Percentiles rank a stretch among this genome's conserved stretches.
These are phyloP conservation scores for Microcebus tavaratra DNA, from an alignment of 2,113 vertebrate species.

Conservation along the genomic window DNA sequence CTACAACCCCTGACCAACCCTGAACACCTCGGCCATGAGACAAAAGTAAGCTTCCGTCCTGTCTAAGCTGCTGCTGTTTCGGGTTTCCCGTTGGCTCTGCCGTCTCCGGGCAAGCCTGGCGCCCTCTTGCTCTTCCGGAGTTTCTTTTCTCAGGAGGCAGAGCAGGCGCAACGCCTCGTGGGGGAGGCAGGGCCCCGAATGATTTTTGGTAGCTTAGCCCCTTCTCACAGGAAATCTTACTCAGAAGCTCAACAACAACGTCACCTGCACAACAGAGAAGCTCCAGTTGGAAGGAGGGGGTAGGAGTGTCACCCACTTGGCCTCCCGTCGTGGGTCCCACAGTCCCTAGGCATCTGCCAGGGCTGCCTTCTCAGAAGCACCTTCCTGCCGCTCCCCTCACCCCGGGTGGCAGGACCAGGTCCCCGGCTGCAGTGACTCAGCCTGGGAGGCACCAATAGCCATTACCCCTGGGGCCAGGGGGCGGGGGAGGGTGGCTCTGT, in stretches of 20 bases:
- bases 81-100: background rate
- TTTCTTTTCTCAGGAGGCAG: background rate
- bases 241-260: background rate
- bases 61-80: background rate
- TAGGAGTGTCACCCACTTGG: no score
- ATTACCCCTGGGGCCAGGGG: background rate
- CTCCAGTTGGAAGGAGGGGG: background rate
- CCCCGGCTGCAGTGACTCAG: background rate
- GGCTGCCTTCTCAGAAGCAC: background rate
- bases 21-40: background rate
- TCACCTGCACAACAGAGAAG: background rate
- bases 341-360: background rate
- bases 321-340: background rate
- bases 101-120: background rate
- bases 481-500: background rate
- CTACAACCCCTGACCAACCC: background rate
- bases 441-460: background rate
- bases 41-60: background rate
- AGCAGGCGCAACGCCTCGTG: background rate
- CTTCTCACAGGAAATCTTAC: background rate
- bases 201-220: background rate
- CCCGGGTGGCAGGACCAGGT: background rate
- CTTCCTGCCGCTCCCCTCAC: no score
- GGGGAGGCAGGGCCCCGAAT: background rate
- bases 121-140: background rate